phyloP scores from a whole-genome alignment of 92 coral and sea anemone species.

The Plumapathes pennacea region DNA sequence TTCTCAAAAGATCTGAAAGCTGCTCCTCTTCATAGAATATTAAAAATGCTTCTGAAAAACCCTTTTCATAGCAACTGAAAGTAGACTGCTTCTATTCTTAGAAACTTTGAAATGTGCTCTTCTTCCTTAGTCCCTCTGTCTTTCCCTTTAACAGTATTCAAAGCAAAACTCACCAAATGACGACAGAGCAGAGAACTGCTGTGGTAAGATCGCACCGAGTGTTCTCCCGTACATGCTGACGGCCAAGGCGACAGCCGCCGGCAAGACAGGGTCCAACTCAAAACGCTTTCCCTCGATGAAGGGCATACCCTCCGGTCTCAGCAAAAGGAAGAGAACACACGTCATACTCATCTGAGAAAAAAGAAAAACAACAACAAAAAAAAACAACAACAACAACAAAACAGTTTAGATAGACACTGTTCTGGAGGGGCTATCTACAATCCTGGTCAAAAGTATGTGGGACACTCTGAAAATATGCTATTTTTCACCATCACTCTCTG shows the following conservation, averaged over 20 bases:
- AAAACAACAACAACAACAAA: background rate
- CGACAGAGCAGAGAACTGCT: conserved; percentile 10
- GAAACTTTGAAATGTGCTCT: too few species aligned
- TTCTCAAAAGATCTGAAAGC: too few species aligned
- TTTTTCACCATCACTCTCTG: too few species aligned
- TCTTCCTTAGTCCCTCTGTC: too few species aligned
- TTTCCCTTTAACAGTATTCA: too few species aligned
- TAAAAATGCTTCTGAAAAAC: too few species aligned
- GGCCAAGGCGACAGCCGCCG: conserved; percentile 39
- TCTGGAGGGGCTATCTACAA: background rate
- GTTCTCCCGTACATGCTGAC: conserved; percentile 60
- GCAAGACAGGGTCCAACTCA: conserved; percentile 46
- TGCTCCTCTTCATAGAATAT: too few species aligned
- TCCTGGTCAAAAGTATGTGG: background rate
- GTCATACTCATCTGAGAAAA: conserved; percentile 23
- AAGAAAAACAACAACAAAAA: background rate
- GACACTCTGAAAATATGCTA: too few species aligned
- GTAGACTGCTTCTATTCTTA: too few species aligned
- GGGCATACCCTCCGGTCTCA: conserved; percentile 73
- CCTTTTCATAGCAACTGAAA: too few species aligned
- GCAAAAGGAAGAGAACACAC: conserved; percentile 30
- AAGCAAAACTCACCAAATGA: too few species aligned
- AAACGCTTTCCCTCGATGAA: conserved; percentile 22
- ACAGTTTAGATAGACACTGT: background rate
- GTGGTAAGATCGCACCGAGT: conserved; percentile 52